phyloP scores from a whole-genome alignment of 2,797 vertebrate genomes.

The Clarias laeviceps region DNA sequence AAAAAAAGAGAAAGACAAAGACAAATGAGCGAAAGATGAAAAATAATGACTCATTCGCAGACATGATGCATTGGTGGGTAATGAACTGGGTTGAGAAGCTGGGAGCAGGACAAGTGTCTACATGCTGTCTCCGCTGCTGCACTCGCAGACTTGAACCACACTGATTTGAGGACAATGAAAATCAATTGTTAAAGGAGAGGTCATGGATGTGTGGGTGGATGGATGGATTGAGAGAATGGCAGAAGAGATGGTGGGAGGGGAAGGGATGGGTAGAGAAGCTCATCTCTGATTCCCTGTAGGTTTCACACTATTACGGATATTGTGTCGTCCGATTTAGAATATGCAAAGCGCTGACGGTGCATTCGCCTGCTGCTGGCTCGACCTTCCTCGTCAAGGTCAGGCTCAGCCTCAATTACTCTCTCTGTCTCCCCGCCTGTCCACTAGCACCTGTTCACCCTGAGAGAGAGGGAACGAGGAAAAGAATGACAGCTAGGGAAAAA shows the following conservation, averaged over 20 bases:
- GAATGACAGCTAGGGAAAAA: conserved; percentile 11
- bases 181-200: conserved; percentile 41
- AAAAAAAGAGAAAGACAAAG: conserved; percentile 20
- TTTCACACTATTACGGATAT: conserved; percentile 70
- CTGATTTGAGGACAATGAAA: conserved; percentile 45
- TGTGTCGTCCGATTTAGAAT: conserved; percentile 78
- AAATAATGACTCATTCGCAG: conserved; percentile 38
- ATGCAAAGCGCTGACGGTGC: conserved; percentile 83
- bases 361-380: conserved; percentile 80
- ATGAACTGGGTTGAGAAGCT: conserved; percentile 35
- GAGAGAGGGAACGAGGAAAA: conserved; percentile 30
- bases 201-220: conserved; percentile 37
- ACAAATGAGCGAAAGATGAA: conserved; percentile 27
- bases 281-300: conserved; percentile 57
- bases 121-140: conserved; percentile 28
- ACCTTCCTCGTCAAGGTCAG: conserved; percentile 82
- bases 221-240: conserved; percentile 46
- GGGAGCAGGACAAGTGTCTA: conserved; percentile 18
- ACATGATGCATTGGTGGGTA: conserved; percentile 36
- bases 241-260: conserved; percentile 37
- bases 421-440: conserved; percentile 81
- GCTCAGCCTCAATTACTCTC: conserved; percentile 80
- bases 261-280: conserved; percentile 47
- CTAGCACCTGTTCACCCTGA: conserved; percentile 81
- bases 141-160: conserved; percentile 31